Base-by-base conservation (phyloP, 1,140 invertebrate genomes). In the Ostrea edulis region DNA sequence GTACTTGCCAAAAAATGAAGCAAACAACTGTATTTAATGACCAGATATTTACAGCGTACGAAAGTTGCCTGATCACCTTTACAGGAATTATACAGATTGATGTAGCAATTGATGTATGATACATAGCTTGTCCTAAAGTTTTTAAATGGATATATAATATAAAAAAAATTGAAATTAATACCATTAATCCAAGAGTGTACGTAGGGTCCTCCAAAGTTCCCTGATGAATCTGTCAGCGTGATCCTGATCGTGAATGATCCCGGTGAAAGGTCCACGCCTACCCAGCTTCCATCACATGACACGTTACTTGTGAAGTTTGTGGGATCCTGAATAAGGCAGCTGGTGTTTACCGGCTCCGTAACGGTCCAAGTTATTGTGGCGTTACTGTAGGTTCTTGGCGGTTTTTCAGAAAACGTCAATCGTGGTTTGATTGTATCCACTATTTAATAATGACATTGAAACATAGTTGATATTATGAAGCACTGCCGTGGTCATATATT, bases 181-280 rank as follows among this genome's bases (percentile, higher is more conserved):
- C 68, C 68, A 77, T 77, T 77, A 35, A 77, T 77, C 68, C 68
- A 77, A 4, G 25, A 35, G 29, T 77, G 25, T 77, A 25, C 29
- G 12, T 29, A 77, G 3, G 68, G 68, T 3, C 68, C 68, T 77
- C 68, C 68, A 35, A 77, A 14, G 29, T 77, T 77, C 35, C 68
- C 68, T 29, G 68, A 77, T 29, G 68, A 29, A 25, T 77, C 68
- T 17, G 68, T 44, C 8, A 77, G 8, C 25, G 29, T 0, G 25
- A 77, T 25, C 29, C 7, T 12, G 12, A 77, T 12, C 7, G 22
- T 77, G 2, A 14, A 77, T 8, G 68, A 29, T 35, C 68, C 68
- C 12, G 68, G 68, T 2, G 68, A 25, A 12, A 77, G 68, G 8
- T 8, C 8, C 22, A 77, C 25, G 8, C 68, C 68, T 25, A 8